phyloP scores from a whole-genome alignment of 37 sponge, comb jelly and placozoan species.

The Mnemiopsis leidyi region DNA sequence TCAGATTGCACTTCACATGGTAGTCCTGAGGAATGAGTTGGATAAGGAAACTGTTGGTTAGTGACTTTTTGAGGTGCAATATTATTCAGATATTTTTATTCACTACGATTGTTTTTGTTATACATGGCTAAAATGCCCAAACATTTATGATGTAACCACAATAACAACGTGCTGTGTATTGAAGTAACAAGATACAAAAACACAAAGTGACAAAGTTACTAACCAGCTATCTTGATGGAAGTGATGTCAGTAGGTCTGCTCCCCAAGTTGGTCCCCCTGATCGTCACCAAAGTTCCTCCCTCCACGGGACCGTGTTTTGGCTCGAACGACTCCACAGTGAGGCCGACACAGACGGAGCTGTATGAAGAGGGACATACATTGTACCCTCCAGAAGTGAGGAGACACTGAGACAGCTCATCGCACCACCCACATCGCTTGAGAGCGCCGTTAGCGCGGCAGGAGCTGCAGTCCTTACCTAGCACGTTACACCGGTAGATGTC shows the following conservation, averaged over 20 bases:
- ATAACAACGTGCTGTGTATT: no score
- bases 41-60: no score
- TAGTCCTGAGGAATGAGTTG: background rate
- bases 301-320: conserved; percentile 29
- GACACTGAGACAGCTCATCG: background rate
- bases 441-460: conserved; percentile 3
- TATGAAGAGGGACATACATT: background rate
- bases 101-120: no score
- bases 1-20: conserved; percentile 1
- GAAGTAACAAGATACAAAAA: no score
- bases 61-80: no score
- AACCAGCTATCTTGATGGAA: conserved; percentile 29
- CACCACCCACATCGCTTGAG: conserved; percentile 15
- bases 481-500: conserved; percentile 33
- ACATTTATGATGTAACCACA: no score
- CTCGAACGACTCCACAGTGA: conserved; percentile 9
- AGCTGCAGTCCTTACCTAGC: conserved; percentile 27
- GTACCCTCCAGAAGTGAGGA: background rate
- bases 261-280: conserved; percentile 42
- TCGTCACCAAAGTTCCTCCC: conserved; percentile 20
- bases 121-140: no score
- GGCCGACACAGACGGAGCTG: conserved; percentile 31
- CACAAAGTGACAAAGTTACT: background rate
- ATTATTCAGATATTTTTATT: no score
- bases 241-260: conserved; percentile 38